Base-by-base conservation (phyloP, 1,140 invertebrate species). In the Lordiphosa mommai region DNA sequence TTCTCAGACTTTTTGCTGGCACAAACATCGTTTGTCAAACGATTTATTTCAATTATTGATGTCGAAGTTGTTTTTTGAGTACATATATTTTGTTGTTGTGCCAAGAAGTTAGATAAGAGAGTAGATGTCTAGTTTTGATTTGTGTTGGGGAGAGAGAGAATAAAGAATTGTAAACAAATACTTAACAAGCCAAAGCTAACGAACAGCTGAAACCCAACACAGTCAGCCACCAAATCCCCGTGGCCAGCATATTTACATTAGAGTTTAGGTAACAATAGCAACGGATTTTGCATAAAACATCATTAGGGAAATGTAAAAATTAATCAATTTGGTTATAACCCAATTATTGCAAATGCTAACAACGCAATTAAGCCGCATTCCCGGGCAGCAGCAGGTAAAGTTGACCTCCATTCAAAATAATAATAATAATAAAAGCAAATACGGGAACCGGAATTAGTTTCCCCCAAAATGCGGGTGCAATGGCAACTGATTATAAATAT, bases 31-130 rank as follows among this genome's bases (percentile, higher is more conserved):
- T 72, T 82, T 82, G 71, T 76, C 71, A 72, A 55, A 44, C 77
- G 77, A 82, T 84, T 82, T 82, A 84, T 82, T 82, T 82, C 77
- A 82, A 82, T 82, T 82, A 80, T 74, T 64, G 61, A 64, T 65
- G 61, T 64, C 37, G 50, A 47, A 55, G 43, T 44, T 56, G 51
- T 34, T 59, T 63, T 46, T 20, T 23, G 20, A 41, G 9, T 47
- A 8, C 6, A 34, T 17, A 37, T 8, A 29, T 16, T 27, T 27
- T 56, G 30, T 49, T 47, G 52, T 56, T 34, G 41, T 30, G 17
- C 29, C 34, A 1, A 9, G 20, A 40, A 27, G 50, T 41, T 14
- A 64, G 60, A 65, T 65, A 65, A 65, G 41, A 12, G 38, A 17
- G 23, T 57, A 13, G 56, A 41, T 38, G 59, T 29, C 10, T 30